phyloP scores from a whole-genome alignment of 2,797 vertebrate species.

The Botia kubotai region DNA sequence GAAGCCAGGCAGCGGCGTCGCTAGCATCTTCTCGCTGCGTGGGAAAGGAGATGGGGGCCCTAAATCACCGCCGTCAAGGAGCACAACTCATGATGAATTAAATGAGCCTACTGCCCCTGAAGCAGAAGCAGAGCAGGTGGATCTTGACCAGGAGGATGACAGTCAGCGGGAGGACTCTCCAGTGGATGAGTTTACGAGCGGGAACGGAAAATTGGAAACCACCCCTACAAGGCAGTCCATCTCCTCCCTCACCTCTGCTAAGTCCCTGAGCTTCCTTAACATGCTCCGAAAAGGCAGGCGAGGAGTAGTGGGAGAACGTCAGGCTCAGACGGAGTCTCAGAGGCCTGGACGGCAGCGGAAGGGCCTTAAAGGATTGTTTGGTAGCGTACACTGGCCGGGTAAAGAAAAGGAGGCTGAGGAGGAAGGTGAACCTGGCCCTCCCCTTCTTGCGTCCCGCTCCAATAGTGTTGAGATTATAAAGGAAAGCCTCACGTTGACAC shows the following conservation, averaged over 20 bases:
- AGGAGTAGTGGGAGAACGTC: conserved; percentile 73
- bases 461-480: conserved; percentile 85
- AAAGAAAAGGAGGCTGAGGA: conserved; percentile 84
- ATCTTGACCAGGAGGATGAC: conserved; percentile 68
- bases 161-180: conserved; percentile 68
- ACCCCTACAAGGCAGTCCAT: conserved; percentile 75
- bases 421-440: conserved; percentile 77
- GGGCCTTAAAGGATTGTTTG: conserved; percentile 89
- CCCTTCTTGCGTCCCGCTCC: conserved; percentile 79
- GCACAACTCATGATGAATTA: conserved; percentile 88
- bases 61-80: conserved; percentile 84
- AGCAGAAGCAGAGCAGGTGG: conserved; percentile 69
- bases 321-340: conserved; percentile 83
- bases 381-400: conserved; percentile 84
- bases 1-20: conserved; percentile 84
- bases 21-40: conserved; percentile 91
- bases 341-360: conserved; percentile 83
- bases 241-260: conserved; percentile 81
- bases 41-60: conserved; percentile 86
- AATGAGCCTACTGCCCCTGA: conserved; percentile 77
- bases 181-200: conserved; percentile 75
- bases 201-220: conserved; percentile 55
- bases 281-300: conserved; percentile 84
- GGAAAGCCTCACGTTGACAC: conserved; percentile 80
- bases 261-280: conserved; percentile 92